Evolutionary conservation across 92 coral and sea anemone genomes (phyloP).

Genomic region (Virgularia gustaviana): DNA sequence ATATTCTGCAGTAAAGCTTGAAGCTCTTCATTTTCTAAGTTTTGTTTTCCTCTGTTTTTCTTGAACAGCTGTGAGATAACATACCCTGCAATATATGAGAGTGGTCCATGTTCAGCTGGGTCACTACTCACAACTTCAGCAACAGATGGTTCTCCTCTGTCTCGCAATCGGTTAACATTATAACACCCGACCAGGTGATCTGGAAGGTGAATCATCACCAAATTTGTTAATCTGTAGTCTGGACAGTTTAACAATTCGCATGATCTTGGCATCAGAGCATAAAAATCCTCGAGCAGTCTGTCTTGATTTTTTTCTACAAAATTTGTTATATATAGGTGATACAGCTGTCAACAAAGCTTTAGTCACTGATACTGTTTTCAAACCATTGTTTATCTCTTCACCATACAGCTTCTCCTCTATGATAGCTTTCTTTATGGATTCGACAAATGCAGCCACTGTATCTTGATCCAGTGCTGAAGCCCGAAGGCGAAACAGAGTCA

Average conservation of each 20-base stretch:
- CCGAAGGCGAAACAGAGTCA: too few relatives aligned
- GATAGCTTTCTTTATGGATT: background rate
- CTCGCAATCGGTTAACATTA: background rate
- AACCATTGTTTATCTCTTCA: too few relatives aligned
- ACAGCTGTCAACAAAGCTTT: background rate
- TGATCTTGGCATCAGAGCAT: background rate
- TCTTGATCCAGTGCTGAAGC: background rate
- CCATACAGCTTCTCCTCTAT: background rate
- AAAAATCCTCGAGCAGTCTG: background rate
- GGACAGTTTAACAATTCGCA: background rate
- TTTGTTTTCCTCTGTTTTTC: too few relatives aligned
- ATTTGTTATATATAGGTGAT: background rate
- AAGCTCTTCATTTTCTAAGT: too few relatives aligned
- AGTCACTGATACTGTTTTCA: background rate
- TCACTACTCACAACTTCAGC: background rate
- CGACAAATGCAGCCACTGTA: background rate
- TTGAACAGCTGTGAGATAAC: too few relatives aligned
- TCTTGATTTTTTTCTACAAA: constrained; percentile 7
- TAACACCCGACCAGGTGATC: background rate
- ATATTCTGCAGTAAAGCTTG: too few relatives aligned
- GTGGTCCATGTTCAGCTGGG: constrained; percentile 14
- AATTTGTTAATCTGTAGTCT: constrained; percentile 1
- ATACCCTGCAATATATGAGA: background rate
- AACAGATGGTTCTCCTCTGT: background rate
- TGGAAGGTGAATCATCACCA: background rate